Evolutionary conservation across 2,888 invertebrate species (phyloP).

Genomic region (Pasiphila rectangulata): DNA sequence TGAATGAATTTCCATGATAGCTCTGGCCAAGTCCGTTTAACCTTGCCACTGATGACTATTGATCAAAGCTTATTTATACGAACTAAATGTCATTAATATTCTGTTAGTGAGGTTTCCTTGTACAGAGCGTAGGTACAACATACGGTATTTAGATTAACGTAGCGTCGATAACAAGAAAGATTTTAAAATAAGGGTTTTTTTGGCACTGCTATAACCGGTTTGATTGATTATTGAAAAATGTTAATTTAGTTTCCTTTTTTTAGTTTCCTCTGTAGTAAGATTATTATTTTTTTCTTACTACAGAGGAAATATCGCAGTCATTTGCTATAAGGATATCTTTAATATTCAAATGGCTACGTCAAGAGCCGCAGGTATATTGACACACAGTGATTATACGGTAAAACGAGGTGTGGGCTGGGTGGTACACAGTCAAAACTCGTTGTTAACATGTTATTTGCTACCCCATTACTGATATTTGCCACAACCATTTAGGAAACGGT

Average conservation of each 20-base stretch:
- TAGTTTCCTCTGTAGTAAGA: too few species aligned
- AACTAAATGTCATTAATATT: slow-evolving; percentile 31
- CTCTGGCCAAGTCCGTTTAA: slow-evolving; percentile 24
- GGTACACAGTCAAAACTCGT: slow-evolving; percentile 9
- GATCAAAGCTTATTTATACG: slow-evolving; percentile 29
- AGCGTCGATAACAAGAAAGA: slow-evolving; percentile 4
- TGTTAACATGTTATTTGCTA: slow-evolving; percentile 8
- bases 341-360: background rate
- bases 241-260: too few species aligned
- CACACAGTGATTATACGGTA: background rate
- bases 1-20: slow-evolving; percentile 35
- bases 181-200: background rate
- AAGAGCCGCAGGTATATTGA: background rate
- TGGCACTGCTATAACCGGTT: background rate
- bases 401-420: slow-evolving; percentile 3
- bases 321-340: background rate
- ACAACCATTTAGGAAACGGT: slow-evolving; percentile 3
- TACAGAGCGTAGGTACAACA: slow-evolving; percentile 9
- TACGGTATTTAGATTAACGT: slow-evolving; percentile 15
- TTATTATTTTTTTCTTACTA: too few species aligned
- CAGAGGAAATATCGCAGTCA: too few species aligned
- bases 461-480: slow-evolving; percentile 6
- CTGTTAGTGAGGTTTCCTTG: slow-evolving; percentile 30
- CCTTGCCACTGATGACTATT: slow-evolving; percentile 39
- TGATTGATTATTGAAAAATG: too few species aligned